Evolutionary conservation across 1,140 invertebrate genomes (phyloP), one percentile per base, ranked within the genome.

Genomic region (Drosophila suzukii): DNA sequence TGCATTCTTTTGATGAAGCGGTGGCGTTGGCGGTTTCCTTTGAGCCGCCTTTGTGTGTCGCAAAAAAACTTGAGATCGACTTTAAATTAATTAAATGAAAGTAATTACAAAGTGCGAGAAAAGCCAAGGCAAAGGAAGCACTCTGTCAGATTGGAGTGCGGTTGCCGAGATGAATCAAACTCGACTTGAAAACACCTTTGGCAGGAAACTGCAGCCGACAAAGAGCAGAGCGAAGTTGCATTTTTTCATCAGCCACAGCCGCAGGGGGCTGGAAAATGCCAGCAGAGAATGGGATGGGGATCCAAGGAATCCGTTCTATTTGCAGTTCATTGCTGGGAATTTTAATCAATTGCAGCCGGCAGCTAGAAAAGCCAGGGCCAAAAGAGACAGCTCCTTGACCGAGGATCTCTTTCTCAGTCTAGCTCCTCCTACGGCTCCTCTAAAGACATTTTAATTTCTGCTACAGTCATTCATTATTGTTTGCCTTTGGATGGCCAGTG

Each of bases 31-130:
- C 24, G 43, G 39, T n/a, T 8, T 13, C n/a, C 73, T 77, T 70
- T 78, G 53, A 70, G 36, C 44, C 41, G 51, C 47, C 30, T 57
- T 58, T 67, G 39, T 73, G 34, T 49, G 53, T 24, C 34, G 44
- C n/a, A 20, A 71, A 15, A 15, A 6, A 7, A 27, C 72, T 75
- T 75, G 77, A 53, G 70, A 55, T 27, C 38, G 56, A 38, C 30
- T 49, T 55, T 77, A 77, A 78, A 77, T 78, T 77, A 78, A 78
- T 77, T 77, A 71, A 77, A 70, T 70, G 51, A 62, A 77, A 77
- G 67, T 78, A 78, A 78, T 78, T 78, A 70, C 57, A 77, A 34
- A 77, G 47, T 58, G 38, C 63, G 60, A 46, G 17, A 12, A 24
- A 20, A 4, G 8, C 10, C 17, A 30, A 20, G 20, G 55, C 61